phyloP scores from a whole-genome alignment of 2,888 invertebrate genomes.

The Ormyrus thymus region DNA sequence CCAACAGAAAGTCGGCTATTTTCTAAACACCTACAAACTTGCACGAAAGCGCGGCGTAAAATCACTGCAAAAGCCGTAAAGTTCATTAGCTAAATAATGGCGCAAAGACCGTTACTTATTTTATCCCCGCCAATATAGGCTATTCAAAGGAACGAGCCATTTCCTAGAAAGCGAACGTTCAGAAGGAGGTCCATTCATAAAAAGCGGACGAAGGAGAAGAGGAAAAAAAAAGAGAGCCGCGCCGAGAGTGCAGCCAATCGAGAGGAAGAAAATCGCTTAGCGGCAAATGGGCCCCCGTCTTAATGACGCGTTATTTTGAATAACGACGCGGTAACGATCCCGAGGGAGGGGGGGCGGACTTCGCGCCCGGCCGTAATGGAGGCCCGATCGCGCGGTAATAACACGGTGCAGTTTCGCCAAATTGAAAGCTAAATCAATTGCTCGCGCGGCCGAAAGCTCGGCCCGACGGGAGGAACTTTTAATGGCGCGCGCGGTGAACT shows the following conservation, averaged over 20 bases:
- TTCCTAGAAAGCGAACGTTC: no score
- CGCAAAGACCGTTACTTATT: no score
- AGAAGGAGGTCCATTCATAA: no score
- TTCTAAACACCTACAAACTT: no score
- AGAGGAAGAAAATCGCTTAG: not conserved
- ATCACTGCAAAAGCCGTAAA: no score
- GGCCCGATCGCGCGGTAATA: constrained; percentile 12
- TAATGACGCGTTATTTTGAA: constrained; percentile 44
- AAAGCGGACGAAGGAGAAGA: no score
- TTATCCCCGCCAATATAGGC: no score
- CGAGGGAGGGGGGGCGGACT: not conserved
- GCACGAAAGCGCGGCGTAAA: no score
- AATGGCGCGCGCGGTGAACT: not conserved
- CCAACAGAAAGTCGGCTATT: no score
- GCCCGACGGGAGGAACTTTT: not conserved
- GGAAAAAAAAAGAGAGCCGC: no score
- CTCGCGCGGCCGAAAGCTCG: not conserved
- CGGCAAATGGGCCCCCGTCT: constrained; percentile 32
- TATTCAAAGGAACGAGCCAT: no score
- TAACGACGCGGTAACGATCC: constrained; percentile 31
- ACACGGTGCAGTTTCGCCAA: constrained; percentile 29
- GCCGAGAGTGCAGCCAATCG: not conserved
- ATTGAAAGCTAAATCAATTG: constrained; percentile 38
- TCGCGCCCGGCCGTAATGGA: not conserved
- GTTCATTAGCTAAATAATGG: no score